Evolutionary conservation across 1,140 invertebrate genomes (phyloP), one percentile per base, ranked within the genome.

Genomic region (Elysia chlorotica): DNA sequence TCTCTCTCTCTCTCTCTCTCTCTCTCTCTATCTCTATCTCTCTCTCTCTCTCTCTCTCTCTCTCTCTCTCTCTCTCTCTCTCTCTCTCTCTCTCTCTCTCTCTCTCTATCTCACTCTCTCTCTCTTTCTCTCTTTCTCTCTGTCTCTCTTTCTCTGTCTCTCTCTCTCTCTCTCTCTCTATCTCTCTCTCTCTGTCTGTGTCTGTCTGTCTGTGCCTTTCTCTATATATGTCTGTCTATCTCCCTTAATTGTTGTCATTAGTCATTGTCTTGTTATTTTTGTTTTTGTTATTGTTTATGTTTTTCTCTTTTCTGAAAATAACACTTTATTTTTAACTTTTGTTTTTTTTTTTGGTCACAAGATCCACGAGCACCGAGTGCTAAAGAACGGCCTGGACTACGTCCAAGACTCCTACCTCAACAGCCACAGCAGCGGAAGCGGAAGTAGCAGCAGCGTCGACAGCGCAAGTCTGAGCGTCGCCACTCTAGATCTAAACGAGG

Each of bases 361-460:
- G 67, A 59, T 70, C 3, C 93, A 95, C 83, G 84, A 88, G 33
- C 87, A 88, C 0, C 87, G 93, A 56, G 91, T 93, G 84, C 90
- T 92, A 74, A 91, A 93, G 79, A 91, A 93, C 76, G 93, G 93
- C 17, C 91, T 91, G 48, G 93, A 95, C 85, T 95, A 95, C 84
- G 89, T 95, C 23, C 89, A 94, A 1, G 92, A 94, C 82, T 92
- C 93, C 0, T 95, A 95, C 81, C 86, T 94, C 1, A 88, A 89
- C 17, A 83, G 89, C 68, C 61, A 71, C 54, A 74, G 61, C 57
- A 89, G 90, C 23, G 89, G 82, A 53, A 70, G 59, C 67, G n/a
- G n/a, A n/a, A 79, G 77, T 70, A 77, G 38, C 19, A 83, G 90
- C 69, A 61, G 71, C 37, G 69, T 41, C 48, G 89, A 90, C 19